These are phyloP conservation scores for Ploceus nigricollis DNA, from an alignment of 2,113 vertebrate species.

Conservation along the genomic window DNA sequence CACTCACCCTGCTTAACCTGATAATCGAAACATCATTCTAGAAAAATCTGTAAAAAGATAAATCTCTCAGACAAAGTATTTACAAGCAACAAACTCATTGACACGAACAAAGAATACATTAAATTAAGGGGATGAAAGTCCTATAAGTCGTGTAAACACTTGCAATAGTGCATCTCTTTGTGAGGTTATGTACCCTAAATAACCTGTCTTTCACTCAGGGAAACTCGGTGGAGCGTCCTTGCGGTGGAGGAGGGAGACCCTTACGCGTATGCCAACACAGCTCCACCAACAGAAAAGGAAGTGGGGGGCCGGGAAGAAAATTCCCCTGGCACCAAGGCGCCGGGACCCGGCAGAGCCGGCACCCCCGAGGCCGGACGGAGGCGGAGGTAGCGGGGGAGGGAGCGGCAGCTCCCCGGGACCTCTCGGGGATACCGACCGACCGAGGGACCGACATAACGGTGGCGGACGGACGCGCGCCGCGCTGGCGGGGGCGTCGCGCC, in stretches of 20 bases:
- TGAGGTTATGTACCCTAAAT: constrained; percentile 51
- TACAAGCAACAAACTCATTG: constrained; percentile 77
- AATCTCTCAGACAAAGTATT: constrained; percentile 80
- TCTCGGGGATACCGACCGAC: background rate
- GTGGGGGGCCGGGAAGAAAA: background rate
- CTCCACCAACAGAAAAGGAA: constrained; percentile 2
- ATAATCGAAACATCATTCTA: constrained; percentile 73
- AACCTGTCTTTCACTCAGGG: constrained; percentile 16
- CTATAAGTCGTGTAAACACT: constrained; percentile 75
- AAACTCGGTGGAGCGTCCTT: background rate
- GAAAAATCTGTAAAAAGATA: constrained; percentile 84
- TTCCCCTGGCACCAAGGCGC: background rate
- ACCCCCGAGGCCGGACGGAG: background rate
- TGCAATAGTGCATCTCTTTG: constrained; percentile 74
- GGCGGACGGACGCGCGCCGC: background rate
- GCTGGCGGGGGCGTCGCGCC: background rate
- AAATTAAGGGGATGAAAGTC: constrained; percentile 76
- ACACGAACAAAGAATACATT: constrained; percentile 68
- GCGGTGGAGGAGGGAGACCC: background rate
- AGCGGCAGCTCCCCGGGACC: background rate
- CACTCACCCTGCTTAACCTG: constrained; percentile 69
- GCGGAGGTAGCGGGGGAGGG: background rate
- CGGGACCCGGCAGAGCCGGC: background rate
- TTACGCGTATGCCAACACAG: background rate
- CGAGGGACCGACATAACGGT: background rate